phyloP scores from a whole-genome alignment of 2,888 invertebrate species.

The Heliconius charithonia region DNA sequence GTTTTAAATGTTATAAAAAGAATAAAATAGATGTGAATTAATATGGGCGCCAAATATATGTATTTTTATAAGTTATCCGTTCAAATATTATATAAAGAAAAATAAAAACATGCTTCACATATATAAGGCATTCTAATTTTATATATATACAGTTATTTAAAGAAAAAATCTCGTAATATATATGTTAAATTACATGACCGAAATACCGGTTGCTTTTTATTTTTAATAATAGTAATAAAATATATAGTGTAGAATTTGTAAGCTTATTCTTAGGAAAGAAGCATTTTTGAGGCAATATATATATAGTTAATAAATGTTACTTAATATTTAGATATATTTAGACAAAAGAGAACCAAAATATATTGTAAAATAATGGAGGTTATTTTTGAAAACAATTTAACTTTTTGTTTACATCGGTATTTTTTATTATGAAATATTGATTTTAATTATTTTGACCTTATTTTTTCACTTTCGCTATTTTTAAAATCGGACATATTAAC shows the following conservation, averaged over 20 bases:
- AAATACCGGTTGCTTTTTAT: not conserved
- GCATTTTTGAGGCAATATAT: not conserved
- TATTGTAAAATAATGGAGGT: too few species aligned
- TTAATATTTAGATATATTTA: constrained; percentile 1
- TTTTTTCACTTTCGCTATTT: too few species aligned
- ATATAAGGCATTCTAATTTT: not conserved
- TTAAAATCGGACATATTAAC: not conserved
- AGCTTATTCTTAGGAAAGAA: constrained; percentile 1
- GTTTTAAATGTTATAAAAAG: too few species aligned
- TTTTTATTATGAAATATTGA: not conserved
- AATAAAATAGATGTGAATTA: too few species aligned
- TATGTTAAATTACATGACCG: too few species aligned
- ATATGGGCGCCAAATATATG: too few species aligned
- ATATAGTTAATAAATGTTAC: not conserved
- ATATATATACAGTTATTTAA: not conserved
- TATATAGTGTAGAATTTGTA: not conserved
- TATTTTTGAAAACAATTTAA: not conserved
- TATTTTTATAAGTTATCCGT: too few species aligned
- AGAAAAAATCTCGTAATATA: too few species aligned
- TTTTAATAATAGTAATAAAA: not conserved
- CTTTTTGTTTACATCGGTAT: not conserved
- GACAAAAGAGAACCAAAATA: not conserved
- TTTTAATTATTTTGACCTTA: too few species aligned
- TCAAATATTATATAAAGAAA: not conserved
- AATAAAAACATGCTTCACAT: not conserved